phyloP scores from a whole-genome alignment of 2,888 invertebrate species.

The Drosophila bunnanda region DNA sequence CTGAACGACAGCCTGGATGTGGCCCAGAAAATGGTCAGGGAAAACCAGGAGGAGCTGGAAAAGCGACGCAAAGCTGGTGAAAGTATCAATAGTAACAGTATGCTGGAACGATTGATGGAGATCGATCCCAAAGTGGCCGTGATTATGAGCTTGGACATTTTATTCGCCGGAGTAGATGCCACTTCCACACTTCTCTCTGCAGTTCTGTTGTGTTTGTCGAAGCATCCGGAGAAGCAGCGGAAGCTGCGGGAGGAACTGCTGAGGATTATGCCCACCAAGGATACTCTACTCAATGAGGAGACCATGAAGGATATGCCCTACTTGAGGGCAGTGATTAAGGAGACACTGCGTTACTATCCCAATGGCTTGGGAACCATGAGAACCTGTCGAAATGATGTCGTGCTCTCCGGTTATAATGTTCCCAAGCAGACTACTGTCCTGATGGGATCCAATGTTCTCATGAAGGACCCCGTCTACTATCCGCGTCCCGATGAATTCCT shows the following conservation, averaged over 20 bases:
- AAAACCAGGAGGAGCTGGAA: slow-evolving; percentile 62
- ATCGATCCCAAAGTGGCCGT: slow-evolving; percentile 87
- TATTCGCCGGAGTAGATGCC: slow-evolving; percentile 89
- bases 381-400: slow-evolving; percentile 85
- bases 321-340: slow-evolving; percentile 90
- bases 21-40: slow-evolving; percentile 77
- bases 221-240: slow-evolving; percentile 87
- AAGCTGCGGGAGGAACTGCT: slow-evolving; percentile 87
- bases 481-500: slow-evolving; percentile 87
- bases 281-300: slow-evolving; percentile 83
- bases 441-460: slow-evolving; percentile 88
- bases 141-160: slow-evolving; percentile 89
- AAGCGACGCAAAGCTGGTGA: slow-evolving; percentile 57
- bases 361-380: slow-evolving; percentile 24
- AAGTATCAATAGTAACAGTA: slow-evolving; percentile 83
- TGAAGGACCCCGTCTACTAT: slow-evolving; percentile 87
- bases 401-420: slow-evolving; percentile 87
- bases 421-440: slow-evolving; percentile 89
- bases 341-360: slow-evolving; percentile 88
- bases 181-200: slow-evolving; percentile 43
- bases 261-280: slow-evolving; percentile 82
- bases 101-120: slow-evolving; percentile 87
- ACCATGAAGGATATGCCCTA: slow-evolving; percentile 86
- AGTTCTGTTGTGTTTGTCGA: slow-evolving; percentile 87
- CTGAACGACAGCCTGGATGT: slow-evolving; percentile 69